Evolutionary conservation across 2,113 vertebrate species (phyloP).

Genomic region (Beaufortia kweichowensis): DNA sequence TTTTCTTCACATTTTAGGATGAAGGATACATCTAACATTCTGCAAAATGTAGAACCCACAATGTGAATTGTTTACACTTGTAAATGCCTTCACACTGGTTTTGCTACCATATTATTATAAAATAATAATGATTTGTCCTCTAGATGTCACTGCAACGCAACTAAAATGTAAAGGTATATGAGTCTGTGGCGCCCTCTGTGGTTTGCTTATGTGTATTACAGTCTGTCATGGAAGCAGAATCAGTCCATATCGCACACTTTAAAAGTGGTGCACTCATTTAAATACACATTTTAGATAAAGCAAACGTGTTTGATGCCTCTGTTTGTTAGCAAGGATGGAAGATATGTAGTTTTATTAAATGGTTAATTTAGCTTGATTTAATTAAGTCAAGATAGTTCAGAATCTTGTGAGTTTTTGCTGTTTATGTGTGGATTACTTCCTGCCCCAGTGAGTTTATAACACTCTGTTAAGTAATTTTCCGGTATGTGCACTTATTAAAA

Average conservation of each 20-base stretch:
- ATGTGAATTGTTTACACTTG: conserved; percentile 29
- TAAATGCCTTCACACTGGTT: not conserved
- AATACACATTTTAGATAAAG: not conserved
- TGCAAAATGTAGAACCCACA: conserved; percentile 74
- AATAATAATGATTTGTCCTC: conserved; percentile 22
- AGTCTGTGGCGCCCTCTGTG: conserved; percentile 30
- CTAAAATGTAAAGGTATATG: not conserved
- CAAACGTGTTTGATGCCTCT: conserved; percentile 9
- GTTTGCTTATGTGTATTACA: not conserved
- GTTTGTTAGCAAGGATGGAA: not conserved
- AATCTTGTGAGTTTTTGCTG: too few relatives aligned
- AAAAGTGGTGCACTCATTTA: not conserved
- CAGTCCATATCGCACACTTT: not conserved
- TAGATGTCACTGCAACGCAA: conserved; percentile 51
- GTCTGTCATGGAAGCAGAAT: not conserved
- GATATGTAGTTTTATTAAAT: too few relatives aligned
- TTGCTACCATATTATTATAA: not conserved
- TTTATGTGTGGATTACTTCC: too few relatives aligned
- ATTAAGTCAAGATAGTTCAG: too few relatives aligned
- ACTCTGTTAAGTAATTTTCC: too few relatives aligned
- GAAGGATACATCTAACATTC: conserved; percentile 82
- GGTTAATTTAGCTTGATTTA: too few relatives aligned
- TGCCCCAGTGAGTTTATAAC: too few relatives aligned
- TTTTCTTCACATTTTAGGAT: conserved; percentile 72
- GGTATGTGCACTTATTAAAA: too few relatives aligned